Base-by-base conservation (phyloP, 2,113 vertebrate genomes). In the Cyanoderma ruficeps region DNA sequence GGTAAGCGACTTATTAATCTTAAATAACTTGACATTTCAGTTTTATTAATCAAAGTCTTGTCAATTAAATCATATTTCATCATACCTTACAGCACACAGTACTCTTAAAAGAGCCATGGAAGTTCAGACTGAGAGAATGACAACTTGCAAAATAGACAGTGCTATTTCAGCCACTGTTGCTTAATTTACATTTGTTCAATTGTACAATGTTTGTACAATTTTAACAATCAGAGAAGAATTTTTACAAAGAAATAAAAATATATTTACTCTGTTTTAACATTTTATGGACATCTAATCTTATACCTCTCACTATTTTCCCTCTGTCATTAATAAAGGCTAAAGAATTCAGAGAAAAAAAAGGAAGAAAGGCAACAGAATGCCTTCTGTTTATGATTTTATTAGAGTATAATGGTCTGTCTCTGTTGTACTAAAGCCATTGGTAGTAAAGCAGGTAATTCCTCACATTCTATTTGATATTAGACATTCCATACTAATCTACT, bases 21-120 rank as follows among this genome's bases (percentile, higher is more conserved):
- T 76, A 67, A 93, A 82, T 79, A 67, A 90, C 61, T 44, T 95
- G 84, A 79, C 68, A 87, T 96, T 95, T 91, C 60, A 63, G n/a
- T 87, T 85, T 93, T 76, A 76, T 82, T 92, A 94, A 84, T 95
- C 65, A 92, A 94, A 59, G 17, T 55, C 33, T 11, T 64, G 41
- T 86, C 68, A 91, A 80, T 91, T 87, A 93, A 81, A 81, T 64
- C 9, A 44, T 24, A 81, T 95, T 87, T 91, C 44, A 49, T 68
- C 30, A 75, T 60, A 63, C 41, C 74, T 67, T 27, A 47, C 14
- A 92, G 57, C 25, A 84, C 18, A 44, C 4, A 56, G 30, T 56
- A 44, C 44, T 46, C 19, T 59, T 83, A n/a, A 67, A 81, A 91
- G 20, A 72, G 44, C 8, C 50, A 13, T 37, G 42, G 18, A 56